phyloP scores from a whole-genome alignment of 2,888 invertebrate species.

The Luffia ferchaultella region DNA sequence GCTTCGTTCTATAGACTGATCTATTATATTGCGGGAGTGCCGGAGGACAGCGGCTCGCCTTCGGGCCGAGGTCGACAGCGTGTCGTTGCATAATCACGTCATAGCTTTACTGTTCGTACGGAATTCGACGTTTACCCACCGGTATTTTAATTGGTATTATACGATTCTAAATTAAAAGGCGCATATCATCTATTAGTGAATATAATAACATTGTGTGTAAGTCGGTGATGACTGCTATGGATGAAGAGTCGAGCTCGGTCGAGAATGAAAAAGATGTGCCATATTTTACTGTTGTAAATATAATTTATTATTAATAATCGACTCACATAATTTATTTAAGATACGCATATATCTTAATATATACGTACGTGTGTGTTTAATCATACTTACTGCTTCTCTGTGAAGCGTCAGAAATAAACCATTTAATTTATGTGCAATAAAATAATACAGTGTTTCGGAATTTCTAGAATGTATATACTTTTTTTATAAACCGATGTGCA shows the following conservation, averaged over 20 bases:
- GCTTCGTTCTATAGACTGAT: conserved; percentile 57
- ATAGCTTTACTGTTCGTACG: neutral
- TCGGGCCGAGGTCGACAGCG: neutral
- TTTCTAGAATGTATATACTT: neutral
- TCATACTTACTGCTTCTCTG: neutral
- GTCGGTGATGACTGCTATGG: neutral
- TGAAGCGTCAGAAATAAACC: neutral
- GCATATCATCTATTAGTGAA: conserved; percentile 31
- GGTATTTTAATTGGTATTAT: conserved; percentile 64
- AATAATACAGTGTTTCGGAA: neutral
- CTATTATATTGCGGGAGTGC: conserved; percentile 41
- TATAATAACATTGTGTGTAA: neutral
- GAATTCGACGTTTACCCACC: conserved; percentile 42
- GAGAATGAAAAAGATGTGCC: conserved; percentile 56
- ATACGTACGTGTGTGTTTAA: neutral
- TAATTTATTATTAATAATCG: conserved; percentile 47
- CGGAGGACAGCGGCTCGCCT: conserved; percentile 45
- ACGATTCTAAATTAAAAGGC: conserved; percentile 37
- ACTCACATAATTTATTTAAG: conserved; percentile 6
- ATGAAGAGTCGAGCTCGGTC: conserved; percentile 36
- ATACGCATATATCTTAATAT: conserved; percentile 8
- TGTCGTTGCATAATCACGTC: neutral
- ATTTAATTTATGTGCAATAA: neutral
- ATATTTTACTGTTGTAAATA: conserved; percentile 65
- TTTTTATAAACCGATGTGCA: too few relatives aligned